Evolutionary conservation across 2,888 invertebrate species (phyloP), one percentile per base, ranked within the genome.

Genomic region (Geotrupes spiniger): DNA sequence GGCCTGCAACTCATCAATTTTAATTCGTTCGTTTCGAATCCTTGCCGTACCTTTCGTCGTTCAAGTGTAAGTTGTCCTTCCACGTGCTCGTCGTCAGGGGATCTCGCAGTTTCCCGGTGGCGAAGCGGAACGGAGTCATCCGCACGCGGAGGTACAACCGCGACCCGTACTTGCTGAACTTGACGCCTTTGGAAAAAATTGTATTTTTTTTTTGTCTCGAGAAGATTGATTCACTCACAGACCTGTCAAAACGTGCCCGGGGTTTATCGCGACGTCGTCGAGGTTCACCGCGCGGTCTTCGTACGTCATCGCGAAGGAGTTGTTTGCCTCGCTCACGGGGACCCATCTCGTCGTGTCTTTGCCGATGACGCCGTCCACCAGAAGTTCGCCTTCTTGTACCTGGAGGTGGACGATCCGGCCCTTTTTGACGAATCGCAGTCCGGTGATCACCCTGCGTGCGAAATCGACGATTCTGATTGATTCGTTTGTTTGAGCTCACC

Each of bases 91-190:
- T 81, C 4, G 70, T 70, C 21, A 78, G 74, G 0, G 83, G 81
- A 11, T 78, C 73, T 5, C 77, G 66, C 10, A 93, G 74, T 61
- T 78, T 73, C 1, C 92, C 92, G 1, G 81, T 83, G 2, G 82
- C 81, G 66, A 87, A 92, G 71, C 90, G 84, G 65, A 90, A 88
- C 14, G 87, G 87, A 1, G 87, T 87, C 0, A 83, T 77, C 49
- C 79, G 79, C 42, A 91, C 87, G 74, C 92, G 92, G 54, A 92
- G 80, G 74, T 92, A 92, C 42, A 93, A 69, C 69, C 92, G 92
- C 93, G 92, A 14, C 92, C 76, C 61, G 83, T 77, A 29, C 2
- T 2, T 29, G 3, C 6, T 29, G 5, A 29, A 29, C 6, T 12
- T 29, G 2, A 29, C 29, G 3, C 39, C 17, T 31, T 3, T 31